These are phyloP conservation scores for Lagocephalus sceleratus DNA, from an alignment of 2,797 vertebrate genomes.

Conservation along the genomic window DNA sequence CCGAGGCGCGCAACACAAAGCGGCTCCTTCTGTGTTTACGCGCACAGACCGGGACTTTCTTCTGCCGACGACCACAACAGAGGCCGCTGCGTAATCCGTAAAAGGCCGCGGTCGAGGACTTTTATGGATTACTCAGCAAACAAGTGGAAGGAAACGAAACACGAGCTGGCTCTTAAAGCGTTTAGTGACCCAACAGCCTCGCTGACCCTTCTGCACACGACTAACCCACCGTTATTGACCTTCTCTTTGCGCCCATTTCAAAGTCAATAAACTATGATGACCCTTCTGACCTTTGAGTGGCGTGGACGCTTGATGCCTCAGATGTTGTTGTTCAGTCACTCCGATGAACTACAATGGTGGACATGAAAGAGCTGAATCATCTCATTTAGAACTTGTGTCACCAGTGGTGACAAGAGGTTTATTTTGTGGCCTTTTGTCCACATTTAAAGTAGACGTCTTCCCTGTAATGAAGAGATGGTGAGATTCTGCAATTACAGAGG, in stretches of 20 bases:
- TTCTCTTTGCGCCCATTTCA: too few species aligned
- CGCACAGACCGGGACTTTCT: constrained; percentile 90
- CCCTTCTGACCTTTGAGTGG: too few species aligned
- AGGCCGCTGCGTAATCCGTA: constrained; percentile 88
- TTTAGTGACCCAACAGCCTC: too few species aligned
- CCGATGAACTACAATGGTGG: too few species aligned
- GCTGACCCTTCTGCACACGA: too few species aligned
- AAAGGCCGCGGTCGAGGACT: constrained; percentile 94
- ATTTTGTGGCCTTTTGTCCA: background rate
- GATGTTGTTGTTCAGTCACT: too few species aligned
- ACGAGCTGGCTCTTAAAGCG: background rate
- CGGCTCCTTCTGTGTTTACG: background rate
- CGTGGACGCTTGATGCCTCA: too few species aligned
- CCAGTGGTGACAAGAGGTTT: too few species aligned
- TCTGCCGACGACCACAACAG: constrained; percentile 90
- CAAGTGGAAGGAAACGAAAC: background rate
- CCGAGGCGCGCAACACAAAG: background rate
- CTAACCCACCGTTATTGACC: too few species aligned
- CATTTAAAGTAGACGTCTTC: constrained; percentile 88
- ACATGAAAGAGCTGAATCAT: too few species aligned
- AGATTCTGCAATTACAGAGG: constrained; percentile 79
- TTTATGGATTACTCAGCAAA: constrained; percentile 92
- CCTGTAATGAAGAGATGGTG: constrained; percentile 91
- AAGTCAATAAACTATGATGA: too few species aligned
- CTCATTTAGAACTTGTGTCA: too few species aligned